Conservation (phyloP, 2,888 invertebrate genomes). For the Anticlea derivata region DNA sequence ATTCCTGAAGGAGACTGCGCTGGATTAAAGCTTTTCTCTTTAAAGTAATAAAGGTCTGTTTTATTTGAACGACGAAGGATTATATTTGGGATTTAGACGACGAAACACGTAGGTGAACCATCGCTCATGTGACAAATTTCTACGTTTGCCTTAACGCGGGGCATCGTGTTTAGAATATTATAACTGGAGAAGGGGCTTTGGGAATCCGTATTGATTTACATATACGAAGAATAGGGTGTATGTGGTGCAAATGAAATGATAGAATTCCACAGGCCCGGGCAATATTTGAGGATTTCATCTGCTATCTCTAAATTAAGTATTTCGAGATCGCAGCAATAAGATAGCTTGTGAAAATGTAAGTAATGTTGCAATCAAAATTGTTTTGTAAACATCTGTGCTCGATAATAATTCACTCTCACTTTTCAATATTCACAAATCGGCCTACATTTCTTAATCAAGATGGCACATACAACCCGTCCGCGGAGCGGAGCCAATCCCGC, state of each 20-base stretch:
- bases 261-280: conserved; percentile 15
- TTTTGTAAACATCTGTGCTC: too few relatives aligned
- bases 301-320: too few relatives aligned
- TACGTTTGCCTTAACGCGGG: conserved; percentile 82
- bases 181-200: conserved; percentile 62
- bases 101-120: conserved; percentile 83
- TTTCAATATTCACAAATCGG: conserved; percentile 11
- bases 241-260: conserved; percentile 46
- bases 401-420: not conserved
- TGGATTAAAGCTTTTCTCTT: conserved; percentile 79
- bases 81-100: conserved; percentile 80
- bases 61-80: conserved; percentile 76
- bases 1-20: conserved; percentile 64
- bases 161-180: conserved; percentile 81
- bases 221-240: conserved; percentile 53
- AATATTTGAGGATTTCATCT: conserved; percentile 11
- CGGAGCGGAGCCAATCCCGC: conserved; percentile 22
- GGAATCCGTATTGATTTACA: conserved; percentile 77
- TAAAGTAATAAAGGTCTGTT: conserved; percentile 83
- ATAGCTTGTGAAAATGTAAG: too few relatives aligned
- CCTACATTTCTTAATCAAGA: conserved; percentile 24
- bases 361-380: too few relatives aligned
- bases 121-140: conserved; percentile 85
- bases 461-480: conserved; percentile 10
- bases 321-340: too few relatives aligned